Conservation (phyloP, 2,797 vertebrate genomes). For the Bucorvus abyssinicus region DNA sequence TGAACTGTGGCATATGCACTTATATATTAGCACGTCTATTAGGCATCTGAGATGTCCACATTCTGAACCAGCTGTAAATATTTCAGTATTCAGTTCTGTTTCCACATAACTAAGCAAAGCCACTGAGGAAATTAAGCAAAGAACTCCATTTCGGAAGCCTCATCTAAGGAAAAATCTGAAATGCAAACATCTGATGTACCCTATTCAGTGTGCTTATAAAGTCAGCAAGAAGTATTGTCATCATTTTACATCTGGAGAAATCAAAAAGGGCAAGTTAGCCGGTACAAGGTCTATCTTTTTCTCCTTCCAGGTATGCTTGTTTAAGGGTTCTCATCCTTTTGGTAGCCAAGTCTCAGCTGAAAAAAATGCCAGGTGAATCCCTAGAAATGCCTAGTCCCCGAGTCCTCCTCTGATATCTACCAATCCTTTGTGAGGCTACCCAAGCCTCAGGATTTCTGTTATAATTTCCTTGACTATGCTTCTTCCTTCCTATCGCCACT, state of each 20-base stretch:
- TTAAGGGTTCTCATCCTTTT: neutral
- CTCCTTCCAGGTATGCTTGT: neutral
- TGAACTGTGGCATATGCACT: neutral
- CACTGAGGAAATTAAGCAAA: neutral
- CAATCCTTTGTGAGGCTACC: neutral
- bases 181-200: neutral
- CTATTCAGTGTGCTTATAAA: neutral
- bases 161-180: neutral
- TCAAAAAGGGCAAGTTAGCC: neutral
- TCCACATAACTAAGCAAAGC: neutral
- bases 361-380: neutral
- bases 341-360: neutral
- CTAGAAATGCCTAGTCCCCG: neutral
- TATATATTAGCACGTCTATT: neutral
- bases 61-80: neutral
- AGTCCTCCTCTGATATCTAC: neutral
- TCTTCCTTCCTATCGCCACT: neutral
- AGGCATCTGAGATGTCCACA: neutral
- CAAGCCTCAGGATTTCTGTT: neutral
- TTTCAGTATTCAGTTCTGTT: neutral
- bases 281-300: neutral
- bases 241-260: neutral
- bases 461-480: neutral
- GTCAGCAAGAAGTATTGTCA: neutral
- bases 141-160: neutral